Percentiles rank a stretch among this genome's conserved stretches.
These are phyloP conservation scores for Neolamprologus hecqui DNA, from an alignment of 2,113 vertebrate genomes.

Conservation along the genomic window DNA sequence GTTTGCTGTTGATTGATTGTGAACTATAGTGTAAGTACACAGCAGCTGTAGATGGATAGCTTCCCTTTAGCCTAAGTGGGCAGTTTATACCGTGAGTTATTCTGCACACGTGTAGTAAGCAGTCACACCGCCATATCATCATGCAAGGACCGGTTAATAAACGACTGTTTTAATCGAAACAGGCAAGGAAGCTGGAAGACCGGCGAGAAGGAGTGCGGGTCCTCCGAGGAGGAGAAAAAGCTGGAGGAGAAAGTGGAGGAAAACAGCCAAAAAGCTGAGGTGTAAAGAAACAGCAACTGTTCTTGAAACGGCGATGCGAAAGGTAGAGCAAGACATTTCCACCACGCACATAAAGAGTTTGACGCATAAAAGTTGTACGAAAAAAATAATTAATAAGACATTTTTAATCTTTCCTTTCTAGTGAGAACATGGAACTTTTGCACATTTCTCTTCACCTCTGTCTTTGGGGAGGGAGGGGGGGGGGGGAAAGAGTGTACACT, in stretches of 20 bases:
- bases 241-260: constrained; percentile 93
- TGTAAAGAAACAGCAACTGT: constrained; percentile 68
- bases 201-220: constrained; percentile 80
- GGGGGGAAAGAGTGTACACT: constrained; percentile 20
- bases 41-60: not conserved
- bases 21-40: not conserved
- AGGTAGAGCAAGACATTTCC: constrained; percentile 1
- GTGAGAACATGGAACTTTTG: constrained; percentile 62
- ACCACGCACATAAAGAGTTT: not conserved
- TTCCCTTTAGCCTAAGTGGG: not conserved
- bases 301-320: constrained; percentile 44
- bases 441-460: constrained; percentile 60
- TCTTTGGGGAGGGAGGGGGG: not conserved
- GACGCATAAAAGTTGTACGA: not conserved
- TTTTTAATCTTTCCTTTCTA: constrained; percentile 26
- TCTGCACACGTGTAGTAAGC: not conserved
- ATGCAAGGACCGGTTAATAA: not conserved
- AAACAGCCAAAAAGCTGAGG: constrained; percentile 93
- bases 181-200: constrained; percentile 81
- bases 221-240: constrained; percentile 76
- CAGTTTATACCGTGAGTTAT: not conserved
- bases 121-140: not conserved
- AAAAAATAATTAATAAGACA: not conserved
- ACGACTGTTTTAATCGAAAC: not conserved
- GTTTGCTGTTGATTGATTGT: not conserved